These are phyloP conservation scores for Prorops nasuta DNA, from an alignment of 1,140 invertebrate species.

Conservation along the genomic window DNA sequence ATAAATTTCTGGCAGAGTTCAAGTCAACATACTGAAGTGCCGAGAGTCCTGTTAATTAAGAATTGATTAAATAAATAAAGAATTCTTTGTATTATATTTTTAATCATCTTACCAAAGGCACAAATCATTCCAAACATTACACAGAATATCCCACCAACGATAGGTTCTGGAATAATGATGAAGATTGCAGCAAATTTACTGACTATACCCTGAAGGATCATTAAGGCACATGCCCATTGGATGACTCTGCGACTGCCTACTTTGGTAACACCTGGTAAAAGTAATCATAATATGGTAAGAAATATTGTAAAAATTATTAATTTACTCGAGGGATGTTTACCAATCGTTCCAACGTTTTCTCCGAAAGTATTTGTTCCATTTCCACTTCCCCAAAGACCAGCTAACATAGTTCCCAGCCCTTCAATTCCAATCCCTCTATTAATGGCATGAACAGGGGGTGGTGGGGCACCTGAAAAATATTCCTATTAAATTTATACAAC, in stretches of 20 bases:
- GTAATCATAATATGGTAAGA: too few relatives aligned
- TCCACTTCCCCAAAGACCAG: constrained; percentile 78
- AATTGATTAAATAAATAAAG: background rate
- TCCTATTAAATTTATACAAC: background rate
- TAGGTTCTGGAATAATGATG: constrained; percentile 84
- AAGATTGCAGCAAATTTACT: constrained; percentile 84
- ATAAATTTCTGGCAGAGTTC: constrained; percentile 79
- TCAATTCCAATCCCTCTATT: constrained; percentile 84
- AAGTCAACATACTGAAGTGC: constrained; percentile 80
- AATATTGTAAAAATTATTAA: background rate
- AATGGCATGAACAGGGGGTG: constrained; percentile 82
- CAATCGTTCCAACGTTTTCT: constrained; percentile 88
- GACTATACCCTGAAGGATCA: constrained; percentile 77
- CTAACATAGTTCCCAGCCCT: constrained; percentile 78
- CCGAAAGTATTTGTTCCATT: constrained; percentile 87
- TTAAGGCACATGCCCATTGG: constrained; percentile 74
- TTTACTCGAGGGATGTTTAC: constrained; percentile 32
- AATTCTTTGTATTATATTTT: background rate
- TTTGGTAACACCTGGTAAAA: constrained; percentile 56
- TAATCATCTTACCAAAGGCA: constrained; percentile 64
- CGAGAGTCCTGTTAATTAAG: constrained; percentile 63
- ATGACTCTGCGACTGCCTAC: constrained; percentile 85
- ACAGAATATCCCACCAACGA: constrained; percentile 85
- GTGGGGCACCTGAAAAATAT: constrained; percentile 64
- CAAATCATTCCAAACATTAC: constrained; percentile 86